These are phyloP conservation scores for Eumaeus atala DNA, from an alignment of 1,140 invertebrate genomes.

Conservation along the genomic window DNA sequence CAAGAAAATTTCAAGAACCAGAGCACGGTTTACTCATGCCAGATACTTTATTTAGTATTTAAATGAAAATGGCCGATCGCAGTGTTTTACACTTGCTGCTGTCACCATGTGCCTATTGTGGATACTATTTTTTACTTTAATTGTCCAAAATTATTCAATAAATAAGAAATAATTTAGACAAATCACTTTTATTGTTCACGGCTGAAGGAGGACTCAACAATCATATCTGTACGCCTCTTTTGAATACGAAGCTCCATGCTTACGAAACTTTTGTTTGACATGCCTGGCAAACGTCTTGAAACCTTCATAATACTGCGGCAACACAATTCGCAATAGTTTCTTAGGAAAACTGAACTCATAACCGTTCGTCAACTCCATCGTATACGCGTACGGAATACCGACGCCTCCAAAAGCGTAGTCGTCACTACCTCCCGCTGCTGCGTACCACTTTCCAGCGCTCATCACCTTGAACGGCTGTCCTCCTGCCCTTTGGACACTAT, in stretches of 20 bases:
- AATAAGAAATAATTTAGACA: no score
- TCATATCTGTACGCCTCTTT: no score
- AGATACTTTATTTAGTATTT: no score
- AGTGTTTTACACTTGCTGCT: no score
- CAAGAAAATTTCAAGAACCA: no score
- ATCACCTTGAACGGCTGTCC: constrained; percentile 66
- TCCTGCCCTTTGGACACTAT: constrained; percentile 57
- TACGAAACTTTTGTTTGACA: constrained; percentile 46
- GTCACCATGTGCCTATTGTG: no score
- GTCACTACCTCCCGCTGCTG: constrained; percentile 80
- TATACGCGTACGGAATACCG: constrained; percentile 79
- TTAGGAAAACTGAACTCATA: constrained; percentile 61
- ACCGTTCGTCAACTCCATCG: constrained; percentile 78
- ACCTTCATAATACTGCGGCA: constrained; percentile 59
- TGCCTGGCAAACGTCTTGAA: constrained; percentile 46
- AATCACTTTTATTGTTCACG: no score
- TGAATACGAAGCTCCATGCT: background rate
- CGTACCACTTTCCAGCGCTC: constrained; percentile 75
- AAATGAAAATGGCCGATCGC: no score
- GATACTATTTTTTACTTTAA: no score
- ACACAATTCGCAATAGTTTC: constrained; percentile 28
- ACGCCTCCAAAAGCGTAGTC: constrained; percentile 80
- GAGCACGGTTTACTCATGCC: no score
- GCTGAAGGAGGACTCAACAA: no score
- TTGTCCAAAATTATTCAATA: no score